Evolutionary conservation across 2,113 vertebrate species (phyloP).

Genomic region (Symphodus melops): DNA sequence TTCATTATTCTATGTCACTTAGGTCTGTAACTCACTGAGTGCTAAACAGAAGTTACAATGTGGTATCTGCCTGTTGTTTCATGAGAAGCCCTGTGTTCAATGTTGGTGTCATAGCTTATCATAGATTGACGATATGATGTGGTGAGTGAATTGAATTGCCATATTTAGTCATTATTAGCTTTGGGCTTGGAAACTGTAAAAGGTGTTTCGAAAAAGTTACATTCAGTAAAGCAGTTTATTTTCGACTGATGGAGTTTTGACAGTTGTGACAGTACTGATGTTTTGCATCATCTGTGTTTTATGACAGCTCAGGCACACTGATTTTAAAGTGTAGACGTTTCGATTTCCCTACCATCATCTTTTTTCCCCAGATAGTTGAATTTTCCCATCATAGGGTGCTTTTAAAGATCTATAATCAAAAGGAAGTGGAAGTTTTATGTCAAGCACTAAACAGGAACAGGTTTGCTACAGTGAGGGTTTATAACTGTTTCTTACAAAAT

Average conservation of each 20-base stretch:
- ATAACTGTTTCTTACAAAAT: background rate
- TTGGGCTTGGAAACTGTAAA: background rate
- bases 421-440: background rate
- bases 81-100: background rate
- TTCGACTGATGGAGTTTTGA: slow-evolving; percentile 20
- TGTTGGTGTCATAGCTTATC: background rate
- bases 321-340: background rate
- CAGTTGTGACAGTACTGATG: slow-evolving; percentile 29
- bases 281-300: slow-evolving; percentile 11
- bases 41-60: background rate
- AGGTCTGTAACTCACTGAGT: background rate
- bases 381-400: background rate
- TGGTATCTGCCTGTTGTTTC: background rate
- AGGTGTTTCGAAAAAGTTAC: background rate
- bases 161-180: background rate
- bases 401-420: background rate
- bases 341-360: background rate
- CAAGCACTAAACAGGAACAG: background rate
- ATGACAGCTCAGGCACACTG: slow-evolving; percentile 17
- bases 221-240: background rate
- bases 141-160: too few relatives aligned
- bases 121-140: too few relatives aligned
- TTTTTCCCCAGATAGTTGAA: background rate
- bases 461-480: background rate
- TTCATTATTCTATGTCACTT: background rate